Conservation (phyloP, 2,888 invertebrate species). For the Habroteleia sp. region DNA sequence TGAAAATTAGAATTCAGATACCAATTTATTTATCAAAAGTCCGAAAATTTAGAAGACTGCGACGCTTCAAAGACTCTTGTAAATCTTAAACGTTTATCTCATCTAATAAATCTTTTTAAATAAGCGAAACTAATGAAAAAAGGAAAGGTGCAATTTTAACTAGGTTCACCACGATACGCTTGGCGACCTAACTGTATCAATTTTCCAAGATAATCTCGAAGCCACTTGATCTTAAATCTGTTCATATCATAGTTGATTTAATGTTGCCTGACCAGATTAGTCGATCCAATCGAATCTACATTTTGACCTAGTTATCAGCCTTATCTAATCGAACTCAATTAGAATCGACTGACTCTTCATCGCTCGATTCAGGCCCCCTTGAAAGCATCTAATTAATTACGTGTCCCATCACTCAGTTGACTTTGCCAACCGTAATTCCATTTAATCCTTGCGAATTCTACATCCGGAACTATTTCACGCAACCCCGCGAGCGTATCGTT, state of each 20-base stretch:
- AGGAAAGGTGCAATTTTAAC: conserved; percentile 5
- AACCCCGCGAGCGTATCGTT: background rate
- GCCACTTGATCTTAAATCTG: conserved; percentile 27
- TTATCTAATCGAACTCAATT: conserved; percentile 50
- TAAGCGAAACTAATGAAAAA: too few species aligned
- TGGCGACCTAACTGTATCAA: conserved; percentile 44
- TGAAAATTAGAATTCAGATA: too few species aligned
- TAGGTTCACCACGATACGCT: conserved; percentile 12
- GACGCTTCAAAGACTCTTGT: too few species aligned
- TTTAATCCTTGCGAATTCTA: conserved; percentile 1
- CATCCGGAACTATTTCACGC: conserved; percentile 1
- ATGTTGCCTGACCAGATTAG: conserved; percentile 37
- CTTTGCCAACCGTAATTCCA: background rate
- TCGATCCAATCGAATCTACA: conserved; percentile 48
- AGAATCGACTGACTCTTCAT: conserved; percentile 16
- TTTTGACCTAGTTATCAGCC: conserved; percentile 49
- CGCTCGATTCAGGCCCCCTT: conserved; percentile 14
- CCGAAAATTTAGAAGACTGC: too few species aligned
- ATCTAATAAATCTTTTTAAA: too few species aligned
- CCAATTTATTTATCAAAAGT: too few species aligned
- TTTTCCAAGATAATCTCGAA: conserved; percentile 37
- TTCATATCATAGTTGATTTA: conserved; percentile 37
- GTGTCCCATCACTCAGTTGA: conserved; percentile 7
- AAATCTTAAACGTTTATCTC: too few species aligned
- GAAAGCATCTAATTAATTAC: conserved; percentile 33